Conservation (phyloP, 2,888 invertebrate genomes). For the Chrysotoxum bicinctum region DNA sequence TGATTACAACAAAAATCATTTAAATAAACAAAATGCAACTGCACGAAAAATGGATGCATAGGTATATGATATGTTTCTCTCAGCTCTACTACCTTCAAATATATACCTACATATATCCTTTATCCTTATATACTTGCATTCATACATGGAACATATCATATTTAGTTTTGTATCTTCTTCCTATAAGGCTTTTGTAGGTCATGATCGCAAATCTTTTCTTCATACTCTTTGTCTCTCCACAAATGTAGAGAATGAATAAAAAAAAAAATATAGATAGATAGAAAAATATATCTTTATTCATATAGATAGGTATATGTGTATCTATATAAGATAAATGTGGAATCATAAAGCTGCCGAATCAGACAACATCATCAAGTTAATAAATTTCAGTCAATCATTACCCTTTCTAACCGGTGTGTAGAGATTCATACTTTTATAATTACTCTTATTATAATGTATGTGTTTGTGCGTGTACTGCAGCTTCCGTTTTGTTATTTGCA, state of each 20-base stretch:
- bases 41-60: background rate
- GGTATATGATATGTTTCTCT: background rate
- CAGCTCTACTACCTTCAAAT: no score
- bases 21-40: background rate
- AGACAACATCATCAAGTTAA: conserved; percentile 54
- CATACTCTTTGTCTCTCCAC: background rate
- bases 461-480: background rate
- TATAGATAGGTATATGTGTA: background rate
- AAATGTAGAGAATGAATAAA: background rate
- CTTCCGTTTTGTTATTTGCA: background rate
- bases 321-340: conserved; percentile 29
- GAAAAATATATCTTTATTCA: conserved; percentile 10
- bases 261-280: conserved; percentile 3
- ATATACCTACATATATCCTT: no score
- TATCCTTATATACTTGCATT: background rate
- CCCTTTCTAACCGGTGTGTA: conserved; percentile 48
- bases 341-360: conserved; percentile 50
- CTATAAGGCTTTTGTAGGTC: conserved; percentile 51
- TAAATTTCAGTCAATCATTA: conserved; percentile 63
- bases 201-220: conserved; percentile 22
- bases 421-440: conserved; percentile 11
- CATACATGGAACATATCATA: background rate
- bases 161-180: background rate
- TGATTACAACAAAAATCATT: no score
- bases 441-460: background rate